Percentiles rank a stretch among this genome's conserved stretches.
Evolutionary conservation across 92 coral and sea anemone species (phyloP).

Genomic region (Epizoanthus fatuus): DNA sequence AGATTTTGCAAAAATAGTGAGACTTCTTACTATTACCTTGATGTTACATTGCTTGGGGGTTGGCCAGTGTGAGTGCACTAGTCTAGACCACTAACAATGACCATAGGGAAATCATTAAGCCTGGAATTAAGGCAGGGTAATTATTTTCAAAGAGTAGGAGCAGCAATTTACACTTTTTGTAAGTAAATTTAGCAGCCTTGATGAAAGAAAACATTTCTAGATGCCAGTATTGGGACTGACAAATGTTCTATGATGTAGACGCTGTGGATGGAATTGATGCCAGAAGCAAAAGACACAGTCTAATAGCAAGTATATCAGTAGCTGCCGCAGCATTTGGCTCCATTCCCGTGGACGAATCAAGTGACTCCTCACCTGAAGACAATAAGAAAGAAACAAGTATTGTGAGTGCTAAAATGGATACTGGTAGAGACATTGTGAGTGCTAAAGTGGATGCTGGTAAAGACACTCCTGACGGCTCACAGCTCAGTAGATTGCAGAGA

Average conservation of each 20-base stretch:
- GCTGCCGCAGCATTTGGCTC: constrained; percentile 85
- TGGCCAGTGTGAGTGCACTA: too few relatives aligned
- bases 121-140: too few relatives aligned
- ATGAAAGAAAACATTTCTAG: constrained; percentile 2
- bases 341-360: constrained; percentile 67
- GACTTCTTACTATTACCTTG: too few relatives aligned
- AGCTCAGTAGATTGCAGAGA: constrained; percentile 55
- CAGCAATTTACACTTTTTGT: too few relatives aligned
- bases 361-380: constrained; percentile 74
- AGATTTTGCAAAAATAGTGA: too few relatives aligned
- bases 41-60: too few relatives aligned
- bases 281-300: constrained; percentile 66
- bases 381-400: constrained; percentile 62
- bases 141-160: too few relatives aligned
- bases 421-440: constrained; percentile 33
- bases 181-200: too few relatives aligned
- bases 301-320: constrained; percentile 83
- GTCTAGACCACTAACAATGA: too few relatives aligned
- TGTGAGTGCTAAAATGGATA: constrained; percentile 18
- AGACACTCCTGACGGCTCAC: constrained; percentile 63
- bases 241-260: background rate
- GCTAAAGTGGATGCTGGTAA: constrained; percentile 26
- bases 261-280: constrained; percentile 30
- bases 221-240: constrained; percentile 33
- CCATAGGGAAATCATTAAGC: too few relatives aligned